Base-by-base conservation (phyloP, 2,888 invertebrate genomes). In the Oscheius sp. region DNA sequence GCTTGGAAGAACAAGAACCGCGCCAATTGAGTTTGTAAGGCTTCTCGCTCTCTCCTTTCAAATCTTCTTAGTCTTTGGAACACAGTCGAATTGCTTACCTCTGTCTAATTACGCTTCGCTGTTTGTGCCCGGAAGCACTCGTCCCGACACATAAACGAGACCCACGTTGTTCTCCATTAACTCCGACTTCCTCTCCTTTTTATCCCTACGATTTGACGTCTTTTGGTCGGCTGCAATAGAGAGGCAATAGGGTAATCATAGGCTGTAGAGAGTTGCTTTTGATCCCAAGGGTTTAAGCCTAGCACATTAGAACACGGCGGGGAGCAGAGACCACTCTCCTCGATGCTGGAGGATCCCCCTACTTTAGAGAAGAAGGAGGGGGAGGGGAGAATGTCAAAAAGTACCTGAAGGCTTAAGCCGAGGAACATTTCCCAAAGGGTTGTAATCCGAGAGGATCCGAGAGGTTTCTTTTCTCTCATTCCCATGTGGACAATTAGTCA, bases 51-150 rank as follows among this genome's bases (percentile, higher is more conserved):
- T n/a, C n/a, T n/a, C 8, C 37, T 37, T 37, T 37, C 37, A 37
- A 8, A 37, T 37, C 15, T 10, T 15, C 15, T 37, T 37, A 10
- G 8, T 37, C 8, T 37, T 8, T 10, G 37, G 37, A 37, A 37
- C 8, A 37, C 37, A 37, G 15, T 8, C 8, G 15, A 37, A 48
- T 48, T 48, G 48, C 48, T 48, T 48, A 48, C 48, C 48, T 48
- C 48, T 20, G 12, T 12, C 48, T 48, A 48, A 48, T 48, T 48
- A 48, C 37, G 37, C 37, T 37, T 37, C 15, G 48, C 48, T 48
- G 48, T 48, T 48, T 48, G 48, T 48, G n/a, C 48, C 48, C 48
- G 48, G 48, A 48, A 48, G 25, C 37, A 37, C 48, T 20, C 48
- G 25, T n/a, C 17, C 25, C 20, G 48, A 48, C 48, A 48, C 25